Percentiles rank a stretch among this genome's conserved stretches.
Evolutionary conservation across 2,888 invertebrate genomes (phyloP).

Genomic region (Eulithis testata): DNA sequence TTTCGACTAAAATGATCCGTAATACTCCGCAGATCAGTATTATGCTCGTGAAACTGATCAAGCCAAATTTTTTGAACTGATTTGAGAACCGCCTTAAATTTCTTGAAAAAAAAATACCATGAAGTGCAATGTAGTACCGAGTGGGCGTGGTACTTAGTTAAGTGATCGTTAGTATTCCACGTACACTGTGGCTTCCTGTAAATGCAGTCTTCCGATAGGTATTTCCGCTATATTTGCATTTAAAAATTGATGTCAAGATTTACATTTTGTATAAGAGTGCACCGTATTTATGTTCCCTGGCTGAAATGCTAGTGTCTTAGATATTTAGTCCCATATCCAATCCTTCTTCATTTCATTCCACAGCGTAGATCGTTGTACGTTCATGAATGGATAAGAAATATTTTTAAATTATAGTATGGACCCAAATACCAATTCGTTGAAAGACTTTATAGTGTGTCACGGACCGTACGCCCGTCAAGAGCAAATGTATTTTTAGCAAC

Average conservation of each 20-base stretch:
- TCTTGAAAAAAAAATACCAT: constrained; percentile 72
- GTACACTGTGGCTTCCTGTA: constrained; percentile 81
- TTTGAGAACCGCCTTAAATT: constrained; percentile 76
- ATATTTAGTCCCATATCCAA: constrained; percentile 40
- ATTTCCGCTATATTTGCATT: constrained; percentile 79
- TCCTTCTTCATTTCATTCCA: constrained; percentile 60
- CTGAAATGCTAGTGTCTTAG: constrained; percentile 35
- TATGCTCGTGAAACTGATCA: constrained; percentile 70
- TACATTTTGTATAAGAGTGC: constrained; percentile 49
- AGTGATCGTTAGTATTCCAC: constrained; percentile 77
- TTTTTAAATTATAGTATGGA: constrained; percentile 52
- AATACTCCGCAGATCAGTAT: constrained; percentile 77
- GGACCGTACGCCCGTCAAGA: constrained; percentile 66
- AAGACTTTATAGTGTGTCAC: constrained; percentile 61
- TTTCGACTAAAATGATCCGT: constrained; percentile 57
- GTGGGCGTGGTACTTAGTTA: constrained; percentile 76
- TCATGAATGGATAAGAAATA: constrained; percentile 56
- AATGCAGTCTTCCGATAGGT: constrained; percentile 84
- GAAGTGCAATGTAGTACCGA: constrained; percentile 76
- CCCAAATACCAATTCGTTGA: constrained; percentile 54
- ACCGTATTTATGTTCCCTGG: constrained; percentile 41
- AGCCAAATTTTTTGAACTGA: constrained; percentile 83
- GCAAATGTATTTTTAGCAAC: constrained; percentile 68
- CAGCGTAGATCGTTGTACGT: constrained; percentile 60
- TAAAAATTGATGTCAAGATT: constrained; percentile 68